Evolutionary conservation across 2,113 vertebrate genomes (phyloP).

Genomic region (Fulica atra): DNA sequence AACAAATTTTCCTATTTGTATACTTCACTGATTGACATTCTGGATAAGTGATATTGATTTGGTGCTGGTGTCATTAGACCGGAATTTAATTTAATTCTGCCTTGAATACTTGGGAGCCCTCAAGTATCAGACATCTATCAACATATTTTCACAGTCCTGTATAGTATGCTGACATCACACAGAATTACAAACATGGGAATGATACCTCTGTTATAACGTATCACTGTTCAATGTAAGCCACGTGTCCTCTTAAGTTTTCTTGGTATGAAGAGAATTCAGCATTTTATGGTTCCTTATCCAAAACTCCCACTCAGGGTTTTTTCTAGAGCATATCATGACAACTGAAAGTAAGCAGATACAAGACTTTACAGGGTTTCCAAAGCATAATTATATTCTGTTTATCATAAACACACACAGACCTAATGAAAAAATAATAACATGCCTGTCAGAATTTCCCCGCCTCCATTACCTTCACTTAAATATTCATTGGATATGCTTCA

Average conservation of each 20-base stretch:
- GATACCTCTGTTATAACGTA: not conserved
- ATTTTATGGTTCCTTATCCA: not conserved
- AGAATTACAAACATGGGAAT: not conserved
- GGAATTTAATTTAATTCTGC: not conserved
- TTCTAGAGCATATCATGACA: not conserved
- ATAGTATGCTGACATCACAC: not conserved
- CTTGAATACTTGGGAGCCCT: not conserved
- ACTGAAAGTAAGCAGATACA: not conserved
- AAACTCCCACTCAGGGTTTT: not conserved
- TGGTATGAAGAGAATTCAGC: not conserved
- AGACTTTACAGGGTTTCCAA: not conserved
- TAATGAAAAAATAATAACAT: not conserved
- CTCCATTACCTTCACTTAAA: not conserved
- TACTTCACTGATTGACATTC: not conserved
- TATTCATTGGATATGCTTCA: not conserved
- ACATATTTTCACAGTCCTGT: not conserved
- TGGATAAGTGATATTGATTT: not conserved
- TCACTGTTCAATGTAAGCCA: not conserved
- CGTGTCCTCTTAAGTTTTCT: not conserved
- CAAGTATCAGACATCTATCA: not conserved
- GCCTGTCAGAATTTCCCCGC: not conserved
- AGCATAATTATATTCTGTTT: not conserved
- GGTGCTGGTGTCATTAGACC: not conserved
- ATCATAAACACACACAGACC: not conserved
- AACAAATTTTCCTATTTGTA: not conserved